A percentile compares a stretch with the other conserved stretches of the same genome.
Evolutionary conservation across 2,888 invertebrate species (phyloP).

Genomic region (Tetragnatha montana): DNA sequence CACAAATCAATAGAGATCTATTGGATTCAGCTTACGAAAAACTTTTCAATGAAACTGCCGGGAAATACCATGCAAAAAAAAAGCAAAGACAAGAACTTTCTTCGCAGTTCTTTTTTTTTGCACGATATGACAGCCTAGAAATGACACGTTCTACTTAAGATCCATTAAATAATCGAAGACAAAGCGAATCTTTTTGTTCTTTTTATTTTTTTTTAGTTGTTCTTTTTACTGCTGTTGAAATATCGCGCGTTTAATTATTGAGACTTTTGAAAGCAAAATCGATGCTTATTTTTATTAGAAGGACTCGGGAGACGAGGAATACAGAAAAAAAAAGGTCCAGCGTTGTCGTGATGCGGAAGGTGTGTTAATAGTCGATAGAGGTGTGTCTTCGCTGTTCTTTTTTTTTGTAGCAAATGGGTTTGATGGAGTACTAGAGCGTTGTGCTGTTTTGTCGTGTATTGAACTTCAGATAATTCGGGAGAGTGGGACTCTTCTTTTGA

Average conservation of each 20-base stretch:
- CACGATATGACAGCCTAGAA: constrained; percentile 18
- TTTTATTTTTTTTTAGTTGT: not conserved
- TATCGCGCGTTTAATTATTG: constrained; percentile 44
- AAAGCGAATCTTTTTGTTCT: constrained; percentile 7
- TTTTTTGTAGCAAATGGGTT: not conserved
- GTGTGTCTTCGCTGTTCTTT: not conserved
- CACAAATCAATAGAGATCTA: constrained; percentile 43
- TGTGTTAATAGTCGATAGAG: not conserved
- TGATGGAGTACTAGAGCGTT: not conserved
- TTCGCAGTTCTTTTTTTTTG: not conserved
- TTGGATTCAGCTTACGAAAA: constrained; percentile 26
- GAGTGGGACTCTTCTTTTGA: not conserved
- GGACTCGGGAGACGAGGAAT: not conserved
- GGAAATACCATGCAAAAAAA: not conserved
- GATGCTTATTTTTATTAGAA: constrained; percentile 25
- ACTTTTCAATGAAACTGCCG: constrained; percentile 11
- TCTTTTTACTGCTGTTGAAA: not conserved
- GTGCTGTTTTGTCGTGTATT: not conserved
- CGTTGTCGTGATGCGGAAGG: not conserved
- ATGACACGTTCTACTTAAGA: constrained; percentile 41
- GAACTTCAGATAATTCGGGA: not conserved
- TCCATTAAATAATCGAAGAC: constrained; percentile 59
- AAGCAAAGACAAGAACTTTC: constrained; percentile 13
- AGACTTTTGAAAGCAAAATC: constrained; percentile 35
- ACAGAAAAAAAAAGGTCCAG: not conserved